These are phyloP conservation scores for Baronia brevicornis DNA, from an alignment of 2,888 invertebrate species.

Conservation along the genomic window DNA sequence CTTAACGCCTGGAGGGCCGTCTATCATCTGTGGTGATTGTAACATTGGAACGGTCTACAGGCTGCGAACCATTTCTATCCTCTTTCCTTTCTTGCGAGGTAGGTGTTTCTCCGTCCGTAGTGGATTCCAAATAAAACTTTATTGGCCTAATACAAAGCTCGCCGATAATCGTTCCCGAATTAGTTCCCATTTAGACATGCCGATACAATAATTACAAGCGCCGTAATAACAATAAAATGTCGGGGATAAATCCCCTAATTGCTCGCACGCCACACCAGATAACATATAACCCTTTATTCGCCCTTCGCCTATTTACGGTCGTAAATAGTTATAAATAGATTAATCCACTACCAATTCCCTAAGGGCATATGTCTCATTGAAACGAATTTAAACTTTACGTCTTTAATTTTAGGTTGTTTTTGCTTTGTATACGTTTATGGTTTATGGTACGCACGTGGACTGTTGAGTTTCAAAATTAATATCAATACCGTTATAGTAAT, in stretches of 20 bases:
- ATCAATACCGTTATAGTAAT: constrained; percentile 18
- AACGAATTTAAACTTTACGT: constrained; percentile 5
- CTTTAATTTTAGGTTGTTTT: background rate
- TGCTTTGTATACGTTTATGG: background rate
- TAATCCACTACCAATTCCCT: constrained; percentile 6
- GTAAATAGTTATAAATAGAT: constrained; percentile 25
- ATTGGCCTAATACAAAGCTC: too few relatives aligned
- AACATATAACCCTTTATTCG: constrained; percentile 21
- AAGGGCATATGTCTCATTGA: background rate
- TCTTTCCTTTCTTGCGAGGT: too few relatives aligned
- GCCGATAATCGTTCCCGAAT: constrained; percentile 16
- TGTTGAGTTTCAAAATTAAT: too few relatives aligned
- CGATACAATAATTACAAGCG: constrained; percentile 25
- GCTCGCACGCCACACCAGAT: constrained; percentile 23
- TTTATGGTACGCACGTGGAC: background rate
- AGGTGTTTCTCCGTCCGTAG: too few relatives aligned
- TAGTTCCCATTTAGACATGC: constrained; percentile 16
- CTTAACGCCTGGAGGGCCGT: too few relatives aligned
- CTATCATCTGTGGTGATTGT: too few relatives aligned
- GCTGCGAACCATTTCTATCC: too few relatives aligned
- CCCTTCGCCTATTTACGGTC: constrained; percentile 31
- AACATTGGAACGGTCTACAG: too few relatives aligned
- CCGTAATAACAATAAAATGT: constrained; percentile 21
- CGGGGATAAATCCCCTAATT: constrained; percentile 25
- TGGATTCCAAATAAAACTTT: too few relatives aligned